A percentile compares a stretch with the other conserved stretches of the same genome.
phyloP scores from a whole-genome alignment of 2,797 vertebrate species.

The Sebastes goodei region DNA sequence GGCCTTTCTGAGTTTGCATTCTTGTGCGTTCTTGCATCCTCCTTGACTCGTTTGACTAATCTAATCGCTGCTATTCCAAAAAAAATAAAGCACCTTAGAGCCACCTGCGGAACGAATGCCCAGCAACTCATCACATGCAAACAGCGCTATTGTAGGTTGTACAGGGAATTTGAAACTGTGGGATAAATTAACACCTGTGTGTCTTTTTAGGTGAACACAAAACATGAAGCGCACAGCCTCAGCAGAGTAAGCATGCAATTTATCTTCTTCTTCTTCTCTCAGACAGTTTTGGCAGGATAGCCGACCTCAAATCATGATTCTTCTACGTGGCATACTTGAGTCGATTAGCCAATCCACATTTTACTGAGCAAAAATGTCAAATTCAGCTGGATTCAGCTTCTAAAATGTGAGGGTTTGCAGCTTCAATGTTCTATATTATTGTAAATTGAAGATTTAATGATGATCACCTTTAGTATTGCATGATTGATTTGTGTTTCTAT shows the following conservation, averaged over 20 bases:
- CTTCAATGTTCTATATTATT: neutral
- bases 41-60: conserved; percentile 14
- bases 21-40: neutral
- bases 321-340: neutral
- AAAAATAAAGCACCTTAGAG: neutral
- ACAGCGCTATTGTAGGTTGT: neutral
- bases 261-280: neutral
- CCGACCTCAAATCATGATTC: neutral
- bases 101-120: neutral
- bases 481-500: conserved; percentile 1
- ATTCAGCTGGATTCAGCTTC: neutral
- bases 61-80: neutral
- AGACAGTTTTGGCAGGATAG: neutral
- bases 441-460: neutral
- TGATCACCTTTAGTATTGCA: neutral
- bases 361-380: neutral
- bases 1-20: conserved; percentile 26
- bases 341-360: neutral
- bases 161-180: neutral
- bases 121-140: neutral
- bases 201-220: neutral
- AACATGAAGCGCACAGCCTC: neutral
- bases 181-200: neutral
- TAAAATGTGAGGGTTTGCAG: neutral
- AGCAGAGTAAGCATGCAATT: neutral